phyloP scores from a whole-genome alignment of 2,888 invertebrate genomes.

The Heterodera filipjevi region DNA sequence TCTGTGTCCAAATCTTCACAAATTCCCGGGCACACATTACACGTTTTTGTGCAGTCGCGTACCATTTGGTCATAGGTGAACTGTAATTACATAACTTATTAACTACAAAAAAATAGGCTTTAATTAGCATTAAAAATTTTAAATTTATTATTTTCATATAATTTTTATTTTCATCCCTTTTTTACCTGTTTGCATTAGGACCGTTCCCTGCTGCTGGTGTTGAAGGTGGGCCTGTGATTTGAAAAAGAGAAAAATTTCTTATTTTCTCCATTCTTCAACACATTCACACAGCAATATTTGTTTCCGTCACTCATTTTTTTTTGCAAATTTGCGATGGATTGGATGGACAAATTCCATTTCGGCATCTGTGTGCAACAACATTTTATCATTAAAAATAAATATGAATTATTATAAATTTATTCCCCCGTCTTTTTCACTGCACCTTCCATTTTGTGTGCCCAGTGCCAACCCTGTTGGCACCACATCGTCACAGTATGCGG shows the following conservation, averaged over 20 bases:
- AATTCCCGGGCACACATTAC: slow-evolving; percentile 17
- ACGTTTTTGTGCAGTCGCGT: slow-evolving; percentile 13
- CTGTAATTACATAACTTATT: neutral
- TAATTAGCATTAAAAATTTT: neutral
- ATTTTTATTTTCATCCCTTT: slow-evolving; percentile 5
- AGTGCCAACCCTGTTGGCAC: neutral
- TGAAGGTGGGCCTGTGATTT: too few relatives aligned
- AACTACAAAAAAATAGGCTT: neutral
- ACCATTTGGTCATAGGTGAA: slow-evolving; percentile 19
- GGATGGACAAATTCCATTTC: neutral
- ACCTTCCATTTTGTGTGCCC: neutral
- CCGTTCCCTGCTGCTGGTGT: too few relatives aligned
- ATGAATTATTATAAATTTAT: neutral
- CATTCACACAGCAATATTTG: slow-evolving; percentile 25
- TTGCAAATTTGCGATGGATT: neutral
- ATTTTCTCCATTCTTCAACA: too few relatives aligned
- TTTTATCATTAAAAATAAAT: neutral
- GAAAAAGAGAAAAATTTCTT: too few relatives aligned
- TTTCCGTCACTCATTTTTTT: neutral
- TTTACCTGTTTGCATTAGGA: too few relatives aligned
- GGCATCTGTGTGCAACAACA: neutral
- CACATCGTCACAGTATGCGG: neutral
- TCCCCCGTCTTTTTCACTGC: neutral
- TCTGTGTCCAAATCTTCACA: slow-evolving; percentile 26
- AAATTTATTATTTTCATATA: neutral